A percentile compares a stretch with the other conserved stretches of the same genome.
phyloP scores from a whole-genome alignment of 2,888 invertebrate species.

The Thysanoteuthis rhombus region DNA sequence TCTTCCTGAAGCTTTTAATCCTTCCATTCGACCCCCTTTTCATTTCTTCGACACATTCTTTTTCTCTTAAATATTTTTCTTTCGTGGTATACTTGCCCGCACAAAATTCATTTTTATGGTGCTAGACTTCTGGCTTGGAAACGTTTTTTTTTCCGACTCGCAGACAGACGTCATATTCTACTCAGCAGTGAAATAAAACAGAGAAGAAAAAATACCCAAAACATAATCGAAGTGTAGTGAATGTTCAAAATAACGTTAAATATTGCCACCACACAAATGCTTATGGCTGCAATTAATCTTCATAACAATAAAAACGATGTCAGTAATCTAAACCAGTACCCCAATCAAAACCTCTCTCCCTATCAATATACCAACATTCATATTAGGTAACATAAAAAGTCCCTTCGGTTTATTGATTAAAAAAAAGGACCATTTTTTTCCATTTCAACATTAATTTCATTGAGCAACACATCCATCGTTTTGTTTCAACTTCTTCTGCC shows the following conservation, averaged over 20 bases:
- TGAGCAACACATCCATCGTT: too few relatives aligned
- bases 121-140: neutral
- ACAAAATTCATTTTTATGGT: neutral
- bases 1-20: neutral
- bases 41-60: neutral
- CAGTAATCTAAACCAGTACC: neutral
- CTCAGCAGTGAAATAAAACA: neutral
- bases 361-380: neutral
- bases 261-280: neutral
- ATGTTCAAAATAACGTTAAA: neutral
- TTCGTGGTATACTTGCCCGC: neutral
- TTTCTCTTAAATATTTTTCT: neutral
- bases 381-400: too few relatives aligned
- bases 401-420: too few relatives aligned
- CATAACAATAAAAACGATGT: neutral
- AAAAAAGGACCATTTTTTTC: too few relatives aligned
- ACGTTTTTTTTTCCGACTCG: neutral
- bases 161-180: neutral
- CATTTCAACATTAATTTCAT: too few relatives aligned
- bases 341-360: neutral
- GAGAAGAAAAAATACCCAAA: neutral
- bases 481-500: too few relatives aligned
- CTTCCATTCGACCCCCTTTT: neutral
- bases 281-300: neutral
- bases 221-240: neutral